Conservation (phyloP, 1,140 invertebrate species). For the Ceratina japonica region DNA sequence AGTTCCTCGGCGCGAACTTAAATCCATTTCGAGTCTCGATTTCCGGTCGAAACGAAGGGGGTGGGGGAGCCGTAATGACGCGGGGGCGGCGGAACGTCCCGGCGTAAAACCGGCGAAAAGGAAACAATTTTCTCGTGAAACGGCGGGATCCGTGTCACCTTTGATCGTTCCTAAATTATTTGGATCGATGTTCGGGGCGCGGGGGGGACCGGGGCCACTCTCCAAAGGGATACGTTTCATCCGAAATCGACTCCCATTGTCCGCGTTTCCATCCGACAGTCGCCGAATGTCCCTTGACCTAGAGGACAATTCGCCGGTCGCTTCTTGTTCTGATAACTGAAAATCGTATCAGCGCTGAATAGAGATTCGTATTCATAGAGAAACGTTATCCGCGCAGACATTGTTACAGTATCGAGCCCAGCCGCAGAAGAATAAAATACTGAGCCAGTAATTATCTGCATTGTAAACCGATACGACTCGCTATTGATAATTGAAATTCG, state of each 20-base stretch:
- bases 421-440: background rate
- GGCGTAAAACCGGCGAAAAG: background rate
- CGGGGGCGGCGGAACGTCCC: background rate
- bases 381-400: background rate
- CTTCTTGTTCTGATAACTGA: constrained; percentile 26
- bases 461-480: no score
- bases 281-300: constrained; percentile 10
- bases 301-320: constrained; percentile 9
- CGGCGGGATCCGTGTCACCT: background rate
- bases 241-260: constrained; percentile 39
- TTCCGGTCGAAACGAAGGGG: background rate
- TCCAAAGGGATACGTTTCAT: background rate
- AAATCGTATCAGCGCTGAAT: background rate
- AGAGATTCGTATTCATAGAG: background rate
- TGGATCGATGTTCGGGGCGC: constrained; percentile 17
- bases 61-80: background rate
- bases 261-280: constrained; percentile 5
- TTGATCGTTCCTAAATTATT: constrained; percentile 41
- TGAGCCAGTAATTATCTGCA: no score
- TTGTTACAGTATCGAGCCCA: background rate
- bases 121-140: constrained; percentile 6
- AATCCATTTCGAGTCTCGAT: constrained; percentile 21
- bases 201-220: background rate
- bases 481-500: background rate
- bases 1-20: constrained; percentile 15